A percentile compares a stretch with the other conserved stretches of the same genome.
These are phyloP conservation scores for Brachionus sp. DNA, from an alignment of 1,140 invertebrate species.

Conservation along the genomic window DNA sequence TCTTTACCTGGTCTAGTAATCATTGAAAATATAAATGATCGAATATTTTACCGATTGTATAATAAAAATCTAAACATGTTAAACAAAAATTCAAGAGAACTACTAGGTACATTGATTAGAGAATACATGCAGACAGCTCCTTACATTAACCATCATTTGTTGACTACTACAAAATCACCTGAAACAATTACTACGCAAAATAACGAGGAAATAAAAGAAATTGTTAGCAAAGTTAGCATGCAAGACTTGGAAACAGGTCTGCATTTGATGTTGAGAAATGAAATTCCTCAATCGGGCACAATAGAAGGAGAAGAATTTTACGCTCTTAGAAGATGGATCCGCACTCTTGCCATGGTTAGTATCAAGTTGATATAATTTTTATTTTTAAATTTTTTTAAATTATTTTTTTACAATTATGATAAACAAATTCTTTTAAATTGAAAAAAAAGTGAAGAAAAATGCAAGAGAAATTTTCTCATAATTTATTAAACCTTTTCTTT, in stretches of 20 bases:
- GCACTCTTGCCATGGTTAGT: neutral
- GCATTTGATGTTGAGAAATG: neutral
- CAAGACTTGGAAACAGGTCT: slow-evolving; percentile 32
- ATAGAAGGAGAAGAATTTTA: neutral
- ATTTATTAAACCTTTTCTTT: too few species aligned
- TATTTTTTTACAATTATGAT: too few species aligned
- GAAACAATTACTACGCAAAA: neutral
- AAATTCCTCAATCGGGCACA: neutral
- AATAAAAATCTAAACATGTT: neutral
- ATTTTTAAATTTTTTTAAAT: too few species aligned
- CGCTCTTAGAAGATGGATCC: neutral
- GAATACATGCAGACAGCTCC: neutral
- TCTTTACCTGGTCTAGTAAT: neutral
- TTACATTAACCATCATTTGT: neutral
- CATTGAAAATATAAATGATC: neutral
- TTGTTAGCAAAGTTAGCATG: neutral
- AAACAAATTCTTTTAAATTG: too few species aligned
- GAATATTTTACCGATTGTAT: neutral
- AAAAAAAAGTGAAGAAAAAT: too few species aligned
- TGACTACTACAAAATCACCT: neutral
- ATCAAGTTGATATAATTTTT: too few species aligned
- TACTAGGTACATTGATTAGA: neutral
- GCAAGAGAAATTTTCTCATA: too few species aligned
- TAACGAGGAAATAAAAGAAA: neutral
- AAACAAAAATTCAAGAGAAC: neutral